Evolutionary conservation across 2,797 vertebrate genomes (phyloP).

Genomic region (Pangasius larnaudii): DNA sequence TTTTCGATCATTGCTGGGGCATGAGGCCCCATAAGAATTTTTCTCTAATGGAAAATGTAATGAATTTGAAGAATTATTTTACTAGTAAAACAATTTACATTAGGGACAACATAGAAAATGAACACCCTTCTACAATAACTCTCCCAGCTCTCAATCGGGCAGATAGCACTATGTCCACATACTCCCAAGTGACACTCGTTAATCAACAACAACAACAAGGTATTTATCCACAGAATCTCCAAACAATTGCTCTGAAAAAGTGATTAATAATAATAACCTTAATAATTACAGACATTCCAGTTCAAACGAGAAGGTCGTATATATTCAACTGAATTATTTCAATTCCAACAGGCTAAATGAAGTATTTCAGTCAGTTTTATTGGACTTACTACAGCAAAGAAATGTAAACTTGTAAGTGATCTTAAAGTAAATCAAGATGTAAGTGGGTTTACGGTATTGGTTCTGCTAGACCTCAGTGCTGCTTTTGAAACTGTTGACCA

Average conservation of each 20-base stretch:
- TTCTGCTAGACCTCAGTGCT: not conserved
- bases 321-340: not conserved
- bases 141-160: not conserved
- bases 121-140: too few relatives aligned
- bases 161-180: not conserved
- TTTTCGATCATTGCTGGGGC: not conserved
- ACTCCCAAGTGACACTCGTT: too few relatives aligned
- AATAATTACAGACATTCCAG: not conserved
- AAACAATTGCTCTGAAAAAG: not conserved
- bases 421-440: not conserved
- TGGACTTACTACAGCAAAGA: not conserved
- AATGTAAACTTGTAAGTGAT: not conserved
- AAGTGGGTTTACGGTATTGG: not conserved
- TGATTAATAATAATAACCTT: not conserved
- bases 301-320: not conserved
- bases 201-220: not conserved
- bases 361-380: not conserved
- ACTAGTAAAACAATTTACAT: not conserved
- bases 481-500: not conserved
- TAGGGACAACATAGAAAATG: not conserved
- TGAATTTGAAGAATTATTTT: not conserved
- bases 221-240: not conserved
- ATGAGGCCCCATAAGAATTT: not conserved
- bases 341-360: not conserved
- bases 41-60: not conserved